Conservation (phyloP, 2,888 invertebrate genomes). For the Tipula helvola region DNA sequence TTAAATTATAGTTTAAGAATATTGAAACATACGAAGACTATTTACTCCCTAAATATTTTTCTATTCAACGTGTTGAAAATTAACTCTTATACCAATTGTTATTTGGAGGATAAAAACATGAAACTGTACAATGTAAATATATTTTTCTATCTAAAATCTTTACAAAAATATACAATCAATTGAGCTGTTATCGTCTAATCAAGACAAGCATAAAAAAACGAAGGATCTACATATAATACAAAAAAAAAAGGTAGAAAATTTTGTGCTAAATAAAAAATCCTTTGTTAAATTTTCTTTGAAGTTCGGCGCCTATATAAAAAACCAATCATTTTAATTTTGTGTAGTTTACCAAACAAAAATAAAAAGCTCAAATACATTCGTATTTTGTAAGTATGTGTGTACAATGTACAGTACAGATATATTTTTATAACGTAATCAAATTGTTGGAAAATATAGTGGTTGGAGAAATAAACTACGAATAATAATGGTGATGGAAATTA, state of each 20-base stretch:
- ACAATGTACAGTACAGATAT: too few species aligned
- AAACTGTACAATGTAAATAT: background rate
- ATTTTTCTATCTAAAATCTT: background rate
- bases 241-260: background rate
- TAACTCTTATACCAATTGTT: background rate
- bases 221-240: background rate
- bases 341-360: background rate
- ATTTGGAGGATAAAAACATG: too few species aligned
- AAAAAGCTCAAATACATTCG: background rate
- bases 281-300: background rate
- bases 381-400: background rate
- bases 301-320: background rate
- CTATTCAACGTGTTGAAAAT: background rate
- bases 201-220: background rate
- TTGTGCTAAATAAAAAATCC: background rate
- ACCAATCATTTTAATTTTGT: background rate
- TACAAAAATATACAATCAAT: background rate
- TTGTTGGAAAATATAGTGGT: background rate
- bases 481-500: background rate
- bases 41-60: too few species aligned
- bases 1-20: too few species aligned
- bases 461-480: background rate
- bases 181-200: background rate
- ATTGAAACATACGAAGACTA: too few species aligned
- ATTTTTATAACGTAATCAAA: background rate